Evolutionary conservation across 2,888 invertebrate genomes (phyloP).

Genomic region (Aspidiotus rigidus): DNA sequence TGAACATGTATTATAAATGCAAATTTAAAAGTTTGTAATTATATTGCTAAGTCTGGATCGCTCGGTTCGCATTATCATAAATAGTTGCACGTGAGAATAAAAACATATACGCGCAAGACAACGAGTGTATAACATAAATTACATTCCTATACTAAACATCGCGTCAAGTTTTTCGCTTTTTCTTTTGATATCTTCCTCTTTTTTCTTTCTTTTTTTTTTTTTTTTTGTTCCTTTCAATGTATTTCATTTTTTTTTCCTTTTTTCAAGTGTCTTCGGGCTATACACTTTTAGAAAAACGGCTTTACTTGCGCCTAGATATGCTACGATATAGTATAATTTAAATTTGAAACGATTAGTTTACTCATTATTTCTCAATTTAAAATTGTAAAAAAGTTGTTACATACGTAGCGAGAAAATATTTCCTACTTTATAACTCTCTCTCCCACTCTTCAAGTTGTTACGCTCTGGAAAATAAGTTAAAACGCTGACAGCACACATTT

Average conservation of each 20-base stretch:
- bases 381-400: too few species aligned
- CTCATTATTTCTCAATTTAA: too few species aligned
- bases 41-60: conserved; percentile 23
- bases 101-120: conserved; percentile 15
- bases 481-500: too few species aligned
- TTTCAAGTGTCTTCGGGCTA: too few species aligned
- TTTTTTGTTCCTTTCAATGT: conserved; percentile 2
- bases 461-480: too few species aligned
- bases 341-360: too few species aligned
- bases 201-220: conserved; percentile 19
- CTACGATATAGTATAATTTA: too few species aligned
- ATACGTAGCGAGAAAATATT: too few species aligned
- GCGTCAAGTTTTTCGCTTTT: not conserved
- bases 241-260: not conserved
- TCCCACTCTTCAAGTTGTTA: too few species aligned
- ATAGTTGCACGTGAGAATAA: conserved; percentile 32
- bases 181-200: not conserved
- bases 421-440: too few species aligned
- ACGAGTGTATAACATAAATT: conserved; percentile 10
- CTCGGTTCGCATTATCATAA: conserved; percentile 29
- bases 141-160: conserved; percentile 5
- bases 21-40: conserved; percentile 32
- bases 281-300: too few species aligned
- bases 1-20: conserved; percentile 25
- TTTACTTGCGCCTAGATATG: too few species aligned